Evolutionary conservation across 2,113 vertebrate species (phyloP), one percentile per base, ranked within the genome.

Genomic region (Jaculus jaculus): DNA sequence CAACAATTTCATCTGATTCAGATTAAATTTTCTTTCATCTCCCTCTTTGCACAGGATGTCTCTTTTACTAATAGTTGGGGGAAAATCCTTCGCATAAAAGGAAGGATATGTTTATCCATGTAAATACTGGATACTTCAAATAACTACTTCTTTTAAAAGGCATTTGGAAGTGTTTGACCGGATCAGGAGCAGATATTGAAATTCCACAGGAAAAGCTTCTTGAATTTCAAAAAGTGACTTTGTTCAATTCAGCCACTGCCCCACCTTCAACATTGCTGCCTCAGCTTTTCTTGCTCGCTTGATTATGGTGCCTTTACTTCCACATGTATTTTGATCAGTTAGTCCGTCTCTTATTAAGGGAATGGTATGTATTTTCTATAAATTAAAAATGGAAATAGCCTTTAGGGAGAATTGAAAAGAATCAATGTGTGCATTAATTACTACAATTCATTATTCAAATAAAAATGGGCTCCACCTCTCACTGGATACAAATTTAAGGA

Each of bases 361-460:
- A 97, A 98, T 97, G 13, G 97, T 96, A 97, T 97, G 97, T 96
- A 87, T 98, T 99, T 99, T 98, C 98, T 98, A 98, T 99, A 99
- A 99, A 99, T 99, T 99, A 99, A 99, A 99, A 99, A 99, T 98
- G 97, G 98, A 99, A 99, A 98, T 98, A 98, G 99, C 98, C 99
- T 99, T 99, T 98, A 98, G 98, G 98, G 97, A 98, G 98, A 98
- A 97, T 98, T 98, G 98, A 98, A 97, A 98, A 97, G 98, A 99
- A 99, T 99, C 99, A 98, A 99, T 99, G 98, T 97, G 96, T 98
- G 98, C 98, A 99, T 99, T 99, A 99, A 99, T 99, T 99, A 99
- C 99, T 98, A 98, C 99, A 98, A 99, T 99, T 99, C 98, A 99
- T 99, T 99, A 99, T 98, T 98, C 98, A 99, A 99, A 99, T 99